Conservation (phyloP, 2,888 invertebrate species). For the Nipponacmea schrenckii region DNA sequence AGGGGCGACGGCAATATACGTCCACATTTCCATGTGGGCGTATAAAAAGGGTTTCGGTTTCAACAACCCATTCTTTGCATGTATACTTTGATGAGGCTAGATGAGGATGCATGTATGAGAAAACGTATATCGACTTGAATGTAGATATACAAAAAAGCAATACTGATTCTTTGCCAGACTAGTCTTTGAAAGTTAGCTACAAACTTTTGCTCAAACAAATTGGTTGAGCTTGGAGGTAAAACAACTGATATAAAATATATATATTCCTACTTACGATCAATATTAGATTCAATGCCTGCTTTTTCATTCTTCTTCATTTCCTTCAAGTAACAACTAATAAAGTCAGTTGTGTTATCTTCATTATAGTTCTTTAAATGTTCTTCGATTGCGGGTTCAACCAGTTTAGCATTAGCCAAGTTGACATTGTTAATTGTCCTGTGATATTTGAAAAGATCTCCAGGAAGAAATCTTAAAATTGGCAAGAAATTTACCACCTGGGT, state of each 20-base stretch:
- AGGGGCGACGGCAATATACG: too few species aligned
- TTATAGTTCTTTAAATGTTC: conserved; percentile 27
- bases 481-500: conserved; percentile 21
- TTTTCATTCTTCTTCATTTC: conserved; percentile 28
- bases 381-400: conserved; percentile 20
- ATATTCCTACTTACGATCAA: conserved; percentile 26
- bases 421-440: conserved; percentile 25
- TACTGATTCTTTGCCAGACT: too few species aligned
- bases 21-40: too few species aligned
- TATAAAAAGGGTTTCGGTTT: too few species aligned
- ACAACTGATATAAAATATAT: neutral
- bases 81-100: too few species aligned
- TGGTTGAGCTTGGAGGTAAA: too few species aligned
- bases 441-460: conserved; percentile 37
- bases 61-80: too few species aligned
- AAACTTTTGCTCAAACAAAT: too few species aligned
- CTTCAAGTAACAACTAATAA: conserved; percentile 38
- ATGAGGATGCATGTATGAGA: too few species aligned
- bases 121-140: too few species aligned
- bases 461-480: conserved; percentile 35
- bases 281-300: conserved; percentile 21
- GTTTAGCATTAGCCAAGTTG: conserved; percentile 10
- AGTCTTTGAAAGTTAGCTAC: too few species aligned
- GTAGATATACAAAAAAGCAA: too few species aligned
- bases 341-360: conserved; percentile 34